Percentiles rank a stretch among this genome's conserved stretches.
phyloP scores from a whole-genome alignment of 2,113 vertebrate species.

The Sinocyclocheilus anshuiensis region DNA sequence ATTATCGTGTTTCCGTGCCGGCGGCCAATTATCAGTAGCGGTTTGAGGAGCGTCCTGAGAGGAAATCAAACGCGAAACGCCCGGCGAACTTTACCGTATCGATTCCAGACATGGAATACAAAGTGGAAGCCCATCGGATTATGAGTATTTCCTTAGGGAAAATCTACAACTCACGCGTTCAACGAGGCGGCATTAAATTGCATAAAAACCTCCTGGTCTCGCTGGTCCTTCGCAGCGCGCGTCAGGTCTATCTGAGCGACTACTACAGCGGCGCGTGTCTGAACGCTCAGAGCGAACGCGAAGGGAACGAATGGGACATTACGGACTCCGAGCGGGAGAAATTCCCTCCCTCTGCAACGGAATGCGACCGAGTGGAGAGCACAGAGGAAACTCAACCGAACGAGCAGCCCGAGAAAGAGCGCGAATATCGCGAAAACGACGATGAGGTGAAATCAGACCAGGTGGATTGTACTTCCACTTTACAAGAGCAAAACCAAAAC shows the following conservation, averaged over 20 bases:
- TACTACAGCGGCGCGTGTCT: slow-evolving; percentile 62
- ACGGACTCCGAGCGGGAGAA: slow-evolving; percentile 47
- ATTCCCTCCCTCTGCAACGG: neutral
- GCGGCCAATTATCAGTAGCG: neutral
- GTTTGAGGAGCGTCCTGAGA: slow-evolving; percentile 7
- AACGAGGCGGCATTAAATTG: slow-evolving; percentile 85
- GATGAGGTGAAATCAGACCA: neutral
- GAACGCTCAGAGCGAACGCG: slow-evolving; percentile 44
- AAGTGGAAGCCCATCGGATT: slow-evolving; percentile 86
- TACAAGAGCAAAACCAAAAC: neutral
- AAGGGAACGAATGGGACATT: slow-evolving; percentile 53
- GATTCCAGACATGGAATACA: slow-evolving; percentile 77
- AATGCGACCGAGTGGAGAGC: slow-evolving; percentile 26
- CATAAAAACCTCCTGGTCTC: slow-evolving; percentile 88
- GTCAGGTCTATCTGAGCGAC: slow-evolving; percentile 83
- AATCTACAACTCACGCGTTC: slow-evolving; percentile 85
- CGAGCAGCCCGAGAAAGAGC: slow-evolving; percentile 1
- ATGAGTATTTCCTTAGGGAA: slow-evolving; percentile 89
- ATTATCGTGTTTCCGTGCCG: neutral
- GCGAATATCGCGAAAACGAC: neutral
- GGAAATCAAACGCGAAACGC: neutral
- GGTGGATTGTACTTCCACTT: neutral
- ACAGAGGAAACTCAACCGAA: neutral
- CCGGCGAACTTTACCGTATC: slow-evolving; percentile 29
- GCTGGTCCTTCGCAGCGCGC: slow-evolving; percentile 84